phyloP scores from a whole-genome alignment of 1,140 invertebrate species.

The Cyphomyrmex costatus region DNA sequence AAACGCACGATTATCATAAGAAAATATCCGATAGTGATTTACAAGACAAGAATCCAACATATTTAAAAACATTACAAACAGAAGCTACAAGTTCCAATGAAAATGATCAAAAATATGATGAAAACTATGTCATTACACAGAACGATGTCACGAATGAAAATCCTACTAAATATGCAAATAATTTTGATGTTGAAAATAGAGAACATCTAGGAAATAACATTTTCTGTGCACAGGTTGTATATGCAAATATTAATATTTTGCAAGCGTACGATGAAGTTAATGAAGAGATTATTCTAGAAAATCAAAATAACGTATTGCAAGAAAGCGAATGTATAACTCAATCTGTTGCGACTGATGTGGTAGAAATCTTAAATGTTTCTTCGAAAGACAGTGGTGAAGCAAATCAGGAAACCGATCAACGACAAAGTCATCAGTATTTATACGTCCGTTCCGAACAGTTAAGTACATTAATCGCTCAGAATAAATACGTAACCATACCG shows the following conservation, averaged over 20 bases:
- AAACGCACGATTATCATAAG: slow-evolving; percentile 46
- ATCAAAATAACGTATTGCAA: slow-evolving; percentile 28
- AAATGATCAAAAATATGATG: slow-evolving; percentile 34
- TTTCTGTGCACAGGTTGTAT: slow-evolving; percentile 43
- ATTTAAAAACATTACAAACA: slow-evolving; percentile 56
- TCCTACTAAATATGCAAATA: slow-evolving; percentile 25
- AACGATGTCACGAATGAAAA: slow-evolving; percentile 55
- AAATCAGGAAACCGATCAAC: slow-evolving; percentile 15
- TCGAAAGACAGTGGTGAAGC: slow-evolving; percentile 20
- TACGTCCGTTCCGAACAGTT: slow-evolving; percentile 67
- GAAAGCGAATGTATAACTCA: slow-evolving; percentile 31
- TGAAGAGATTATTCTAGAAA: slow-evolving; percentile 12
- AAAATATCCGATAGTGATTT: background rate
- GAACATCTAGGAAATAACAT: slow-evolving; percentile 44
- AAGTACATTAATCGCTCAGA: slow-evolving; percentile 68
- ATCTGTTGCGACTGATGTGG: slow-evolving; percentile 31
- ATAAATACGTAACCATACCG: slow-evolving; percentile 69
- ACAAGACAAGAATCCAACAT: slow-evolving; percentile 44
- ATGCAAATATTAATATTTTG: slow-evolving; percentile 35
- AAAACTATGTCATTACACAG: slow-evolving; percentile 56
- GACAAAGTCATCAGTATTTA: slow-evolving; percentile 62
- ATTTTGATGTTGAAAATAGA: slow-evolving; percentile 55
- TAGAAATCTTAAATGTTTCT: slow-evolving; percentile 34
- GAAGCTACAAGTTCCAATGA: slow-evolving; percentile 55
- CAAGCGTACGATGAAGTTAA: slow-evolving; percentile 31